phyloP scores from a whole-genome alignment of 2,797 vertebrate species.

The Helicolenus hilgendorfi region DNA sequence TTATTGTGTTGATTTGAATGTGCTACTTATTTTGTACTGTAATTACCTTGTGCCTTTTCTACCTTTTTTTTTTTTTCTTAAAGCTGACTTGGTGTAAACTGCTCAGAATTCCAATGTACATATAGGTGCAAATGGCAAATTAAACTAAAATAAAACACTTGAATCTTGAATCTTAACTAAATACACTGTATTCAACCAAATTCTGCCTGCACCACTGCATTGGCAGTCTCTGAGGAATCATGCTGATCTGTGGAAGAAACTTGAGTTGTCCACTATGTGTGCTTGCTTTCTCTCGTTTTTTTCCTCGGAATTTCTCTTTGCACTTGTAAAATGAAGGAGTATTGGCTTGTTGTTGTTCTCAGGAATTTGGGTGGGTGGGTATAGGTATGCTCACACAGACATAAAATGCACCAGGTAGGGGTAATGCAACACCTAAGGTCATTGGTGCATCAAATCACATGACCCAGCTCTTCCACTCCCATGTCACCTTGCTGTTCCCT shows the following conservation, averaged over 20 bases:
- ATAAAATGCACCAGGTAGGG: constrained; percentile 56
- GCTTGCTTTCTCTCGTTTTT: background rate
- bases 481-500: constrained; percentile 59
- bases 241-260: background rate
- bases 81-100: too few relatives aligned
- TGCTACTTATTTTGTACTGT: too few relatives aligned
- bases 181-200: background rate
- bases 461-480: constrained; percentile 68
- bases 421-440: constrained; percentile 53
- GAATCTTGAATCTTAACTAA: too few relatives aligned
- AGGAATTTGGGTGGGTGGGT: constrained; percentile 5
- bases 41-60: too few relatives aligned
- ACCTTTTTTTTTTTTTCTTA: too few relatives aligned
- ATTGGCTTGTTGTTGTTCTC: background rate
- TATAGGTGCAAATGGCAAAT: too few relatives aligned
- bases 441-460: constrained; percentile 80
- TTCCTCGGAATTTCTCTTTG: background rate
- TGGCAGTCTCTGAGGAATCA: background rate
- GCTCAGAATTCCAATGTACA: too few relatives aligned
- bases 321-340: background rate
- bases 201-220: background rate
- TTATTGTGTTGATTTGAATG: too few relatives aligned
- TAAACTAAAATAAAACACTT: too few relatives aligned
- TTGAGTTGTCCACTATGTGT: background rate
- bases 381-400: too few relatives aligned